Conservation (phyloP, 2,797 vertebrate species). For the Ctenochaetus hawaiiensis region DNA sequence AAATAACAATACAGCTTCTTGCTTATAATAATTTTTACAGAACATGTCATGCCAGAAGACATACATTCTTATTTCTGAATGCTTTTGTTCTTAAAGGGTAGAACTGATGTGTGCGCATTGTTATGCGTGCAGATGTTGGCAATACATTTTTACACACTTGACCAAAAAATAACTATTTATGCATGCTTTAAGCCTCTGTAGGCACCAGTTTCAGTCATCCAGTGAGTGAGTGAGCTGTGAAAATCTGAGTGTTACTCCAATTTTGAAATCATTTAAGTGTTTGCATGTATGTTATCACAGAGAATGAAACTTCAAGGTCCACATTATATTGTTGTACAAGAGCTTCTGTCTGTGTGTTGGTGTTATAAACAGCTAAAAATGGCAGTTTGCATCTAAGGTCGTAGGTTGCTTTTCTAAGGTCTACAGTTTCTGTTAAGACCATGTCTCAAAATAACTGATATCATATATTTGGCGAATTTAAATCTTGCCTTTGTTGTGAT, state of each 20-base stretch:
- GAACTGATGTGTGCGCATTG: neutral
- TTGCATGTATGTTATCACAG: neutral
- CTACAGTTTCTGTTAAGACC: constrained; percentile 20
- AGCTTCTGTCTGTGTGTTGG: constrained; percentile 22
- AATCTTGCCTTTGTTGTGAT: constrained; percentile 15
- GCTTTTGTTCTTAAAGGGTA: neutral
- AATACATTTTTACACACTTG: neutral
- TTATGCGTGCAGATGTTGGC: neutral
- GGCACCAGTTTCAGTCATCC: neutral
- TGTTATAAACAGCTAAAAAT: constrained; percentile 15
- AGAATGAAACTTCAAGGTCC: constrained; percentile 6
- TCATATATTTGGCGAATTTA: constrained; percentile 15
- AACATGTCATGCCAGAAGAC: neutral
- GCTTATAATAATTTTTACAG: neutral
- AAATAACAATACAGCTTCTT: neutral
- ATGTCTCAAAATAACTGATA: constrained; percentile 28
- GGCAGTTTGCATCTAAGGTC: constrained; percentile 1
- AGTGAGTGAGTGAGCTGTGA: neutral
- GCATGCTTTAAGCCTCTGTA: neutral
- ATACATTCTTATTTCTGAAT: neutral
- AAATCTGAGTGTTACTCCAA: neutral
- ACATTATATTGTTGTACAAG: neutral
- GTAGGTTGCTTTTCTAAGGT: too few relatives aligned
- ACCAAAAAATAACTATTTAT: neutral
- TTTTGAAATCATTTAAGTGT: neutral